Base-by-base conservation (phyloP, 2,113 vertebrate genomes). In the Tragelaphus scriptus region DNA sequence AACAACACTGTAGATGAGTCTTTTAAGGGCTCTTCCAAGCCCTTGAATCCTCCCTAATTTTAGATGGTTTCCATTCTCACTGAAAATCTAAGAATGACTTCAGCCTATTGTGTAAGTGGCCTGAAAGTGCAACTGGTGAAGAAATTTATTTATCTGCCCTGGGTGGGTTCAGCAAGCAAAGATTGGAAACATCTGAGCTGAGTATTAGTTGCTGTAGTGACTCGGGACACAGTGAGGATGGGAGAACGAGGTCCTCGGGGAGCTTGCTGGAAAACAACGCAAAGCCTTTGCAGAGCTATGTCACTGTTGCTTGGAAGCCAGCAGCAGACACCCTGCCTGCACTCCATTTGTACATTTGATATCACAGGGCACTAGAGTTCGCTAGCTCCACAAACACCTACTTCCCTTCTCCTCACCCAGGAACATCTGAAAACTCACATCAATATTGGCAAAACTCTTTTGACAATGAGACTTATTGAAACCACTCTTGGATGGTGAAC, bases 1-100 rank as follows among this genome's bases (percentile, higher is more conserved):
- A 95, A 1, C 82, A 68, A 85, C 23, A 79, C 1, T 36, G 59
- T 36, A 55, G 58, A 94, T 92, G 90, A 95, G 21, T 91, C 89
- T 92, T 26, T 65, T 44, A 63, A 94, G 56, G 82, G 82, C 79
- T 93, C 68, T 93, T 89, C 97, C 63, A 94, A 97, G 82, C 51
- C 63, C 82, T 89, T 85, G 89, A 65, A 59, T 94, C 92, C 77
- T 85, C 71, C 32, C 25, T 92, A 85, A 87, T 91, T 97, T 97
- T 94, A 85, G 7, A 90, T 71, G 51, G 81, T 94, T 97, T 97
- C 90, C 75, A 97, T 91, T 97, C 97, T 98, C 92, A 90, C 40
- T 90, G 75, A 94, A 98, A 95, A 95, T 77, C 93, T 96, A 68
- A 95, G 96, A 96, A 97, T 96, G 96, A 97, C 94, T 97, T 97